A percentile compares a stretch with the other conserved stretches of the same genome.
These are phyloP conservation scores for Triops longicaudatus DNA, from an alignment of 1,140 invertebrate species.

Conservation along the genomic window DNA sequence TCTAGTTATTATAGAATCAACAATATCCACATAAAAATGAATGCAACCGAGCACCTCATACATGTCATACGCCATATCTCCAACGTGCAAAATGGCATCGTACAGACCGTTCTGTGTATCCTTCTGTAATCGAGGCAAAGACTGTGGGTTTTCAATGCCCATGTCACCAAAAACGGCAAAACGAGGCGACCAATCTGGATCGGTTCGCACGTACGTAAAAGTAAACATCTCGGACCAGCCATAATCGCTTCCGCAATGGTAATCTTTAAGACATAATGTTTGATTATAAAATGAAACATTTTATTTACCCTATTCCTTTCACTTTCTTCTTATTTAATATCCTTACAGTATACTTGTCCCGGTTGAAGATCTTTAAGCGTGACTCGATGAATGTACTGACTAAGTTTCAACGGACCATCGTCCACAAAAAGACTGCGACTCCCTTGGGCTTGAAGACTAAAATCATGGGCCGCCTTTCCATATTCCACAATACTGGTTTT, in stretches of 20 bases:
- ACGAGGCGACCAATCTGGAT: slow-evolving; percentile 61
- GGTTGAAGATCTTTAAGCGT: slow-evolving; percentile 49
- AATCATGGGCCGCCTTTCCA: slow-evolving; percentile 47
- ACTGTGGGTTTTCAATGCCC: slow-evolving; percentile 42
- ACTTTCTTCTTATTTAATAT: slow-evolving; percentile 31
- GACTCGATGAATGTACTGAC: slow-evolving; percentile 74
- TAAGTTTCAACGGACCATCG: slow-evolving; percentile 56
- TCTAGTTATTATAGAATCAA: slow-evolving; percentile 19
- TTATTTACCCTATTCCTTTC: slow-evolving; percentile 9
- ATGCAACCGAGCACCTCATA: slow-evolving; percentile 48
- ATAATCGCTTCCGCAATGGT: slow-evolving; percentile 66
- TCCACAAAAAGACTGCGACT: slow-evolving; percentile 61
- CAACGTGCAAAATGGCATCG: slow-evolving; percentile 84
- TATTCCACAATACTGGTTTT: slow-evolving; percentile 64
- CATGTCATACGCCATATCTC: slow-evolving; percentile 96
- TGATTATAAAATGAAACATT: no score
- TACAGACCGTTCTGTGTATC: slow-evolving; percentile 69
- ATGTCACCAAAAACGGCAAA: slow-evolving; percentile 53
- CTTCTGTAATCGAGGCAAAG: slow-evolving; percentile 64
- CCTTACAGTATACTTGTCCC: slow-evolving; percentile 53
- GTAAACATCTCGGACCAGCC: slow-evolving; percentile 72
- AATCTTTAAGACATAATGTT: slow-evolving; percentile 48
- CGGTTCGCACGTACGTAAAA: slow-evolving; percentile 58
- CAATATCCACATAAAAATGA: slow-evolving; percentile 23
- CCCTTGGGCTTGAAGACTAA: slow-evolving; percentile 50